Evolutionary conservation across 2,113 vertebrate genomes (phyloP).

Genomic region (Myxocyprinus asiaticus): DNA sequence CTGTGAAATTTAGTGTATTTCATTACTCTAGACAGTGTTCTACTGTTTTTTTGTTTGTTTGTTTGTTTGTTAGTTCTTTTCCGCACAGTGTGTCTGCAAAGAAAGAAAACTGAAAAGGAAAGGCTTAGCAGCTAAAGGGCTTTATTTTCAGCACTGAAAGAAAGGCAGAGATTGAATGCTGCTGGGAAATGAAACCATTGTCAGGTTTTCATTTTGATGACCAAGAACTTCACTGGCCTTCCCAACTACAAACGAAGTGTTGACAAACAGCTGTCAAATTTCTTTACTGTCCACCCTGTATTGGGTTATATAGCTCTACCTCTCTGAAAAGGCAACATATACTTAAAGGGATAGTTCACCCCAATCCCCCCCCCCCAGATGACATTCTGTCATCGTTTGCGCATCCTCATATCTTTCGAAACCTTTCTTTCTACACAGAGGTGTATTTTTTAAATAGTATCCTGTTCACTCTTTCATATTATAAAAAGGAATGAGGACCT

Average conservation of each 20-base stretch:
- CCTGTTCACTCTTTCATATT: no score
- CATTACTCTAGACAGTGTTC: not conserved
- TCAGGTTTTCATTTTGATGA: conserved; percentile 33
- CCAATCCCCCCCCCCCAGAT: no score
- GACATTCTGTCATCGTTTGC: no score
- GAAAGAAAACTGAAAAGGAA: conserved; percentile 25
- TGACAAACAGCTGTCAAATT: not conserved
- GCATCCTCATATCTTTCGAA: no score
- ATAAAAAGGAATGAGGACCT: no score
- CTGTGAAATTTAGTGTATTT: not conserved
- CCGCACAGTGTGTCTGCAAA: not conserved
- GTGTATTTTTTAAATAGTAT: no score
- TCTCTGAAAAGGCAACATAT: not conserved
- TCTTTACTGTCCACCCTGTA: conserved; percentile 3
- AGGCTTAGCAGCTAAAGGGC: conserved; percentile 6
- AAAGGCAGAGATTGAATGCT: conserved; percentile 32
- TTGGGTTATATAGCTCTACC: not conserved
- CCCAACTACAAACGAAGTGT: conserved; percentile 16
- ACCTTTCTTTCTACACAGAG: no score
- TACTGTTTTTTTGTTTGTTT: no score
- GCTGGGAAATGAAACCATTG: conserved; percentile 46
- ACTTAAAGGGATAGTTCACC: not conserved
- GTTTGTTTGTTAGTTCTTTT: not conserved
- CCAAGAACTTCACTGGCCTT: conserved; percentile 22
- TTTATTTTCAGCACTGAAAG: conserved; percentile 17